Evolutionary conservation across 2,113 vertebrate genomes (phyloP).

Genomic region (Shinisaurus crocodilurus): DNA sequence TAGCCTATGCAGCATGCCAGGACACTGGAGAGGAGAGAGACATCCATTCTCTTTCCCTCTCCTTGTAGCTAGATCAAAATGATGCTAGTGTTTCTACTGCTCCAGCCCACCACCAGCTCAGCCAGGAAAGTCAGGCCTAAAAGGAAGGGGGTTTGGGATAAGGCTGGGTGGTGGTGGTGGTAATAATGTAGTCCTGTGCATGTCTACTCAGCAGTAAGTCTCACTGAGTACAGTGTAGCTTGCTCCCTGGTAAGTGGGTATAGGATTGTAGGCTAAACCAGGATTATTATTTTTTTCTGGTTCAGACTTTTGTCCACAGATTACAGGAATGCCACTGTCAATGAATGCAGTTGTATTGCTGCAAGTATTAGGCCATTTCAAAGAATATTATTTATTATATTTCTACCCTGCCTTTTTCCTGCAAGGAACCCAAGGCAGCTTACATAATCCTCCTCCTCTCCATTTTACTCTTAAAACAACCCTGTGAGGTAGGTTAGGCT

Average conservation of each 20-base stretch:
- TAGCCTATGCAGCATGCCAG: not conserved
- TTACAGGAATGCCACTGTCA: slow-evolving; percentile 3
- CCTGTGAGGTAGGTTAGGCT: too few relatives aligned
- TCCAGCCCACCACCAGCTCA: not conserved
- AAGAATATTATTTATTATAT: too few relatives aligned
- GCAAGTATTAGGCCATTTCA: slow-evolving; percentile 4
- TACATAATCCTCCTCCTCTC: too few relatives aligned
- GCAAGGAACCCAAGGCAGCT: too few relatives aligned
- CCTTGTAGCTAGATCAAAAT: not conserved
- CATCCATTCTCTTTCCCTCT: not conserved
- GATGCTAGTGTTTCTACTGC: not conserved
- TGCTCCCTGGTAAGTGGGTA: not conserved
- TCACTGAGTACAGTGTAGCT: not conserved
- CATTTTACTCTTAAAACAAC: too few relatives aligned
- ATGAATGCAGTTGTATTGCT: slow-evolving; percentile 30
- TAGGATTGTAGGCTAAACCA: not conserved
- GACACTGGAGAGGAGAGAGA: not conserved
- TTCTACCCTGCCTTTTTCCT: too few relatives aligned
- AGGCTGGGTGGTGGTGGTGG: too few relatives aligned
- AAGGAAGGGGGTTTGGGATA: not conserved
- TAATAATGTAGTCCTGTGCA: not conserved
- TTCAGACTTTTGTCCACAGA: slow-evolving; percentile 2
- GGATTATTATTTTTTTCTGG: not conserved
- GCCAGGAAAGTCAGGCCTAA: not conserved
- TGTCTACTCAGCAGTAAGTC: not conserved